Evolutionary conservation across 1,140 invertebrate species (phyloP).

Genomic region (Lepidostoma basale): DNA sequence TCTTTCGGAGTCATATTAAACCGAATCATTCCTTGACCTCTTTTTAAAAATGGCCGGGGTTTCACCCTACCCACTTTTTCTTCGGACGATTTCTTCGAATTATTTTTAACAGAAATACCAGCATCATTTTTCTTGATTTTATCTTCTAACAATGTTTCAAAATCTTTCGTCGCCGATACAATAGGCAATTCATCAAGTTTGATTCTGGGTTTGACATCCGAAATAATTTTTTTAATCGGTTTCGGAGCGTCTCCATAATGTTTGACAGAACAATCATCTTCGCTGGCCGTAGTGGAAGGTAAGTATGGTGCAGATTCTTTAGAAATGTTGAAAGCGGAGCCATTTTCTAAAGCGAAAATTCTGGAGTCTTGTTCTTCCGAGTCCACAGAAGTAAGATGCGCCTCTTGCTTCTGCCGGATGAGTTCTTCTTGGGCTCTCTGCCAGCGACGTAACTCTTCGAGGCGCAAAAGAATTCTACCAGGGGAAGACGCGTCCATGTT

Average conservation of each 20-base stretch:
- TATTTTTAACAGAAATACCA: neutral
- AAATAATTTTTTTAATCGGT: neutral
- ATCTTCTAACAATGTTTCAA: slow-evolving; percentile 32
- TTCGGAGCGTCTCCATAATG: neutral
- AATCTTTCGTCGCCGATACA: slow-evolving; percentile 12
- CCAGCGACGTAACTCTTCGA: slow-evolving; percentile 37
- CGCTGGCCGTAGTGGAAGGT: neutral
- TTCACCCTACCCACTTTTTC: too few species aligned
- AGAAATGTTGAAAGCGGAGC: slow-evolving; percentile 1
- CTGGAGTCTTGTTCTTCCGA: slow-evolving; percentile 7
- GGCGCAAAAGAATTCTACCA: slow-evolving; percentile 25
- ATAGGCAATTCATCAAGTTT: slow-evolving; percentile 30
- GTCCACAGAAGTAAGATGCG: slow-evolving; percentile 3
- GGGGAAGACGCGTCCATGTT: slow-evolving; percentile 34
- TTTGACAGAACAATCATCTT: neutral
- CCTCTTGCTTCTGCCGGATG: slow-evolving; percentile 29
- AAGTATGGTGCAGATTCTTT: slow-evolving; percentile 2
- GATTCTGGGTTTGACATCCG: neutral
- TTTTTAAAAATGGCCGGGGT: slow-evolving; percentile 52
- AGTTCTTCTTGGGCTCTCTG: slow-evolving; percentile 30
- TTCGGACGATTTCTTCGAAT: too few species aligned
- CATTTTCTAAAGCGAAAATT: neutral
- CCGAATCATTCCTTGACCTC: slow-evolving; percentile 57
- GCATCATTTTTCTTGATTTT: slow-evolving; percentile 33
- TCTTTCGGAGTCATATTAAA: slow-evolving; percentile 46